phyloP scores from a whole-genome alignment of 2,888 invertebrate species.

The Cheilosia vernalis region DNA sequence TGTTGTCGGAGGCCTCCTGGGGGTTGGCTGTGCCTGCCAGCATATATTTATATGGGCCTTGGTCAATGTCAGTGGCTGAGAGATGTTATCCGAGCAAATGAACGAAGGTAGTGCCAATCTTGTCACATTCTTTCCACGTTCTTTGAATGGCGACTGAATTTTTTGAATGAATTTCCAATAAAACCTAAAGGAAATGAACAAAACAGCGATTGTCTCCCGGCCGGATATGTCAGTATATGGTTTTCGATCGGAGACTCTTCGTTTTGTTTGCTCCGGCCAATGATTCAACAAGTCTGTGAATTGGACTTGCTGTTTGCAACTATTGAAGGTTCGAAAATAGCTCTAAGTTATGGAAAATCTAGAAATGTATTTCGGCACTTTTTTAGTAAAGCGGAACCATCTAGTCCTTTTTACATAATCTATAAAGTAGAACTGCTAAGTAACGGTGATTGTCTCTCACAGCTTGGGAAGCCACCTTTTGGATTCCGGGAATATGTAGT shows the following conservation, averaged over 20 bases:
- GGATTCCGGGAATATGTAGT: too few relatives aligned
- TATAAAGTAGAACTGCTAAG: too few relatives aligned
- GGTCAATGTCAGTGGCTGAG: slow-evolving; percentile 50
- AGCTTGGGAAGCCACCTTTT: too few relatives aligned
- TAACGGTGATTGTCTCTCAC: too few relatives aligned
- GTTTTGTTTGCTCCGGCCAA: background rate
- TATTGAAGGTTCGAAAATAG: too few relatives aligned
- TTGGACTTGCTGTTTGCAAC: background rate
- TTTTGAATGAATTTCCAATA: slow-evolving; percentile 61
- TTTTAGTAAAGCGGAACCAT: too few relatives aligned
- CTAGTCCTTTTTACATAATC: too few relatives aligned
- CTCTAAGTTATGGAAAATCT: too few relatives aligned
- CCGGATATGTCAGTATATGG: slow-evolving; percentile 67
- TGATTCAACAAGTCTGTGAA: background rate
- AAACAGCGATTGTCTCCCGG: slow-evolving; percentile 58
- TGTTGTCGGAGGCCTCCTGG: slow-evolving; percentile 50
- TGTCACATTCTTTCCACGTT: slow-evolving; percentile 51
- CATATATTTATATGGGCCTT: slow-evolving; percentile 24
- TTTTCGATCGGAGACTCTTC: background rate
- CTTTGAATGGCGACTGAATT: slow-evolving; percentile 67
- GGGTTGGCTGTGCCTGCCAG: slow-evolving; percentile 24
- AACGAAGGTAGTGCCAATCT: slow-evolving; percentile 72
- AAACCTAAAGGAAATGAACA: slow-evolving; percentile 36
- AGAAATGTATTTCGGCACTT: too few relatives aligned
- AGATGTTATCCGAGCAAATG: slow-evolving; percentile 66